These are phyloP conservation scores for Myrmophylax atrothorax DNA, from an alignment of 2,113 vertebrate genomes.

Conservation along the genomic window DNA sequence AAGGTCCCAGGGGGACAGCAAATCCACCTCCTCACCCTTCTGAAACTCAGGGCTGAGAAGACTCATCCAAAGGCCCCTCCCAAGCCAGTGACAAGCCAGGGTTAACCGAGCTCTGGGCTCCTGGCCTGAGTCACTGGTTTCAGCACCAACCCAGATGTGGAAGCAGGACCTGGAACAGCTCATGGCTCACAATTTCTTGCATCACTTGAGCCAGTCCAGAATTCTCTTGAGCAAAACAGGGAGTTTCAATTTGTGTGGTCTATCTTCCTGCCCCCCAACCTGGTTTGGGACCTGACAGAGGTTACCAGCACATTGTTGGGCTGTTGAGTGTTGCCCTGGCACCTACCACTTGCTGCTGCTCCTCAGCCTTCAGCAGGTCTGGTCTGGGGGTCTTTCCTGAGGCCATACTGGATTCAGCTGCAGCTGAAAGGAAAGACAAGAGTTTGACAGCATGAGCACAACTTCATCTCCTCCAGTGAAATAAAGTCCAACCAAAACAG, in stretches of 20 bases:
- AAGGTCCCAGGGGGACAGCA: neutral
- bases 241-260: neutral
- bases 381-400: neutral
- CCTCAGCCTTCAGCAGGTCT: neutral
- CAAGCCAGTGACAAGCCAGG: neutral
- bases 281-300: neutral
- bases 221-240: neutral
- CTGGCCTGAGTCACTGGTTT: neutral
- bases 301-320: neutral
- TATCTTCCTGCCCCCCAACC: neutral
- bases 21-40: neutral
- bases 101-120: neutral
- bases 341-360: slow-evolving; percentile 49
- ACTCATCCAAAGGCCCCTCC: neutral
- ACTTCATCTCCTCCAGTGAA: neutral
- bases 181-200: neutral
- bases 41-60: neutral
- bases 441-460: neutral
- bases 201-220: neutral
- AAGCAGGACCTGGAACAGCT: neutral
- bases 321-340: neutral
- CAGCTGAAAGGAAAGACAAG: slow-evolving; percentile 15
- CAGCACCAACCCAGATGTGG: neutral
- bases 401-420: slow-evolving; percentile 17
- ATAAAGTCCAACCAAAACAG: neutral